A percentile compares a stretch with the other conserved stretches of the same genome.
Evolutionary conservation across 2,113 vertebrate species (phyloP).

Genomic region (Oncorhynchus clarkii): DNA sequence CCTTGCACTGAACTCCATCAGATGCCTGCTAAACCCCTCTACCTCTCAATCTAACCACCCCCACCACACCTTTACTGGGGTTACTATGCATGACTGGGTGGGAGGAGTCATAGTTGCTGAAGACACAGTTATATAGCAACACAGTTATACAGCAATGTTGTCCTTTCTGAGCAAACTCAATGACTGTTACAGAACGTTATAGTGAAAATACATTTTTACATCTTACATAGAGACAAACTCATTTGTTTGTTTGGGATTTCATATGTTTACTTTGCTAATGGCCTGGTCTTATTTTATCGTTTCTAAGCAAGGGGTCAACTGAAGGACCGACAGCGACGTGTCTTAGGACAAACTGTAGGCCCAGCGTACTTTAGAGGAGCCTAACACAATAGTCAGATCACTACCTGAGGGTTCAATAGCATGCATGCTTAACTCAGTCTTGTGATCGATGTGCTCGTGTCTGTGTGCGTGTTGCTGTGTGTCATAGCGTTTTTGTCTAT

Average conservation of each 20-base stretch:
- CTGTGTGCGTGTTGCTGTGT: slow-evolving; percentile 12
- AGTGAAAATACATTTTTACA: background rate
- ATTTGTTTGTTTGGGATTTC: background rate
- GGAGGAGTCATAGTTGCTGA: slow-evolving; percentile 34
- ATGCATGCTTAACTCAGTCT: too few relatives aligned
- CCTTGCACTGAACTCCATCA: slow-evolving; percentile 62
- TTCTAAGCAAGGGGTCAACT: background rate
- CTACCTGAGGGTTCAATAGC: background rate
- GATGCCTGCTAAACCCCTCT: slow-evolving; percentile 62
- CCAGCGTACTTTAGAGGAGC: too few relatives aligned
- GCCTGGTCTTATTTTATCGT: background rate
- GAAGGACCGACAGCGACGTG: background rate
- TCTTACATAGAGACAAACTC: background rate
- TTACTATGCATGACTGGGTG: slow-evolving; percentile 59
- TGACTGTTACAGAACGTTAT: background rate
- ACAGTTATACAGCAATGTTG: background rate
- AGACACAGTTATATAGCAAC: background rate
- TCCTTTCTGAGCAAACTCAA: background rate
- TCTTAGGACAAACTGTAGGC: background rate
- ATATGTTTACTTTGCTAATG: background rate
- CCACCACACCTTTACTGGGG: slow-evolving; percentile 29
- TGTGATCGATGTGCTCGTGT: slow-evolving; percentile 43
- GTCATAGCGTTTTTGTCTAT: slow-evolving; percentile 29
- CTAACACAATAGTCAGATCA: too few relatives aligned
- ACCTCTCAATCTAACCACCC: slow-evolving; percentile 48